Conservation (phyloP, 1,140 invertebrate species). For the Steinernema feltiae region DNA sequence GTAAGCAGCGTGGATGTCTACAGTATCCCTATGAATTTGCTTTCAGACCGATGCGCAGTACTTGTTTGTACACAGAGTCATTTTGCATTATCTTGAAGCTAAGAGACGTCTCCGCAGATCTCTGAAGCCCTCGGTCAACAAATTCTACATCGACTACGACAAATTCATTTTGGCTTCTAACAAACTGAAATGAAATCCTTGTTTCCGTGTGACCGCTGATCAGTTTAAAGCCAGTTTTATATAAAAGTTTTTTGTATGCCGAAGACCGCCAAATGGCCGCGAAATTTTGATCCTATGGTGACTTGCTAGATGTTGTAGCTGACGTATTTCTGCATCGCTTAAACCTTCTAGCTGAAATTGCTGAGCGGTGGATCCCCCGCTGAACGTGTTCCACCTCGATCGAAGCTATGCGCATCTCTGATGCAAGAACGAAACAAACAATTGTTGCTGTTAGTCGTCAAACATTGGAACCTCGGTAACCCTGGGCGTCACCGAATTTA, state of each 20-base stretch:
- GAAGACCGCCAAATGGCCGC: neutral
- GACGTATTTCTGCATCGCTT: too few relatives aligned
- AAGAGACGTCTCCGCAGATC: neutral
- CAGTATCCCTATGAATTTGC: neutral
- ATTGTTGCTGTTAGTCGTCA: too few relatives aligned
- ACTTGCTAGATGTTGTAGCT: too few relatives aligned
- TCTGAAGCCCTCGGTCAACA: neutral
- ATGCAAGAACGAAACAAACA: too few relatives aligned
- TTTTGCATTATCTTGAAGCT: neutral
- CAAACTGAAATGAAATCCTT: neutral
- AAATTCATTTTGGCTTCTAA: neutral
- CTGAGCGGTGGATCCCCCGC: too few relatives aligned
- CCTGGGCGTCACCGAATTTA: too few relatives aligned
- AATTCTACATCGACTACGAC: neutral
- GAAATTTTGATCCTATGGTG: too few relatives aligned
- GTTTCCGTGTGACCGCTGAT: neutral
- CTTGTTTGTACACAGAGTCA: neutral
- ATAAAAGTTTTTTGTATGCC: neutral
- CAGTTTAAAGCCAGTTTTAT: neutral
- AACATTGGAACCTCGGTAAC: too few relatives aligned
- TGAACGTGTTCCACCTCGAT: too few relatives aligned
- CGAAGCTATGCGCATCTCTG: too few relatives aligned
- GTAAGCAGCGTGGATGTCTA: neutral
- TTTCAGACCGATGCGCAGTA: slow-evolving; percentile 1
- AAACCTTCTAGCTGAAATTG: too few relatives aligned